These are phyloP conservation scores for Ichneumoninae sp. DNA, from an alignment of 2,888 invertebrate species.

Conservation along the genomic window DNA sequence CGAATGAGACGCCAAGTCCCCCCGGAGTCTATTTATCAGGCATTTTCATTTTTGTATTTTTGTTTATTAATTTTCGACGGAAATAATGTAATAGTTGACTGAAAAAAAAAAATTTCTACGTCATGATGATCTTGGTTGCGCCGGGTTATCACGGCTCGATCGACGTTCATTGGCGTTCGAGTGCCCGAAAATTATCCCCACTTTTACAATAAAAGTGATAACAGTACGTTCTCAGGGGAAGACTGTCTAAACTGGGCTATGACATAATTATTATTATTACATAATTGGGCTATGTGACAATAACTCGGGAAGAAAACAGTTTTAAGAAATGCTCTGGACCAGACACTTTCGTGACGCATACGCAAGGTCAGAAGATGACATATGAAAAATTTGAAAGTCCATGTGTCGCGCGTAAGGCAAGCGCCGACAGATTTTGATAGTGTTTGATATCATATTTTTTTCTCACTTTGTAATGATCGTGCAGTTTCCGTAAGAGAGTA, in stretches of 20 bases:
- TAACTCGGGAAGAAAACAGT: not conserved
- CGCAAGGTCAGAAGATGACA: not conserved
- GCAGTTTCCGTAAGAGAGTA: not conserved
- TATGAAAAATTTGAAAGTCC: no score
- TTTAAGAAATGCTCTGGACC: not conserved
- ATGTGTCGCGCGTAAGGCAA: no score
- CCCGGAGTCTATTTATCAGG: not conserved
- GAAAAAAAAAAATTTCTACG: not conserved
- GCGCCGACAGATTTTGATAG: not conserved
- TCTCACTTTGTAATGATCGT: not conserved
- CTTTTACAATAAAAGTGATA: not conserved
- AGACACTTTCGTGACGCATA: not conserved
- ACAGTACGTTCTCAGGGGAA: not conserved
- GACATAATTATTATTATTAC: no score
- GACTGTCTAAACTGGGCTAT: not conserved
- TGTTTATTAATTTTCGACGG: slow-evolving; percentile 15
- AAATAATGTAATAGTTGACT: not conserved
- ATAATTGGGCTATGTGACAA: not conserved
- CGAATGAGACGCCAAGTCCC: not conserved
- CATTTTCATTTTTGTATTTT: slow-evolving; percentile 7
- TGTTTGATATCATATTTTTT: not conserved
- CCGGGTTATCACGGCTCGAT: not conserved
- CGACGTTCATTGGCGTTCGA: not conserved
- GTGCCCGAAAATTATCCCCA: not conserved
- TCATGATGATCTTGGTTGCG: no score